These are phyloP conservation scores for Sphaerophoria rueppellii DNA, from an alignment of 2,888 invertebrate species.

Conservation along the genomic window DNA sequence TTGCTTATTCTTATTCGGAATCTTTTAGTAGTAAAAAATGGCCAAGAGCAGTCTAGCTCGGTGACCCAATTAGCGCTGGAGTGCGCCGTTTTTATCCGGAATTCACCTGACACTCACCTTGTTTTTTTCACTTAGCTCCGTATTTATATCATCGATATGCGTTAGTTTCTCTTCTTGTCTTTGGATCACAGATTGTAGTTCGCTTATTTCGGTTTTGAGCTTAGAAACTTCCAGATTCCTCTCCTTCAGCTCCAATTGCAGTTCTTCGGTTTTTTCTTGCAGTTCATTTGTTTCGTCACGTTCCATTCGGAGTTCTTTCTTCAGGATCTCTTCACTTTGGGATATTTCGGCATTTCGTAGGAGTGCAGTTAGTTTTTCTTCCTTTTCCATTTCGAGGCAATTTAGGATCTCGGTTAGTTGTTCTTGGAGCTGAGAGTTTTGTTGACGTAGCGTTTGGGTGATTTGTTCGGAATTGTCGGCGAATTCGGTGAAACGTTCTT, in stretches of 20 bases:
- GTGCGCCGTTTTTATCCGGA: not conserved
- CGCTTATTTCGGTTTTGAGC: constrained; percentile 75
- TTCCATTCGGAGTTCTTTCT: constrained; percentile 88
- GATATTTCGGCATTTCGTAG: constrained; percentile 92
- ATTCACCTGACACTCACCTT: constrained; percentile 81
- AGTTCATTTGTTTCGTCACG: constrained; percentile 85
- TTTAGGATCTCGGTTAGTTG: constrained; percentile 76
- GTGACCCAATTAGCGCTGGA: constrained; percentile 20
- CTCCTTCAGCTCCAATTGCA: constrained; percentile 78
- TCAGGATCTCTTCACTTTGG: constrained; percentile 89
- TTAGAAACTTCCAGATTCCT: constrained; percentile 83
- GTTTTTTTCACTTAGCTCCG: constrained; percentile 86
- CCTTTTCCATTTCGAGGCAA: constrained; percentile 84
- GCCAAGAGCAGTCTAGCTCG: too few species aligned
- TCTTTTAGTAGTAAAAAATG: too few species aligned
- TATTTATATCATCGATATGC: constrained; percentile 80
- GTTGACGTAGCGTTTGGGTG: constrained; percentile 78
- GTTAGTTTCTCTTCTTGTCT: constrained; percentile 76
- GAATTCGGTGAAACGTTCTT: constrained; percentile 81
- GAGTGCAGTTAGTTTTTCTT: constrained; percentile 89
- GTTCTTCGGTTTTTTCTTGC: constrained; percentile 83
- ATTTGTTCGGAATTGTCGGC: constrained; percentile 80
- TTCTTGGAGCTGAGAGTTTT: constrained; percentile 78
- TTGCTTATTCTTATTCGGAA: too few species aligned
- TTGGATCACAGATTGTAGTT: constrained; percentile 75